These are phyloP conservation scores for Sebastes matsubarae DNA, from an alignment of 2,797 vertebrate genomes.

Conservation along the genomic window DNA sequence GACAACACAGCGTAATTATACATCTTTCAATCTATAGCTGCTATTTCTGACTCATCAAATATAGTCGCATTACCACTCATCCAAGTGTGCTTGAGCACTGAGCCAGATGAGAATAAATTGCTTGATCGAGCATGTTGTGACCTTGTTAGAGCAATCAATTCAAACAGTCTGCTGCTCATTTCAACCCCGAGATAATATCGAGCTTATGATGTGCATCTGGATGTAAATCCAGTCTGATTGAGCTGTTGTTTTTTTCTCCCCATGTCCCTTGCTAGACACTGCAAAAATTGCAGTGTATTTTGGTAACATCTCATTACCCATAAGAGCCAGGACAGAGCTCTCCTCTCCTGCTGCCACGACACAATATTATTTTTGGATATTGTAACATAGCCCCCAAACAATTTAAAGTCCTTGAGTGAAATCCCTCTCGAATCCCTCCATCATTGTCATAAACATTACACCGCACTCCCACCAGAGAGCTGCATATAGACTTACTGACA, in stretches of 20 bases:
- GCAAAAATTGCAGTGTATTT: constrained; percentile 30
- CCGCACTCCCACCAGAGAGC: background rate
- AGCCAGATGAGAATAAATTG: constrained; percentile 63
- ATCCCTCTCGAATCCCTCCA: constrained; percentile 38
- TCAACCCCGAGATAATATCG: constrained; percentile 31
- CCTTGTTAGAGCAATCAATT: constrained; percentile 65
- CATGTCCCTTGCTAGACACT: constrained; percentile 10
- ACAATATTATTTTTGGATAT: constrained; percentile 37
- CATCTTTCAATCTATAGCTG: constrained; percentile 22
- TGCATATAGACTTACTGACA: constrained; percentile 89
- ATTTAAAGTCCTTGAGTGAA: constrained; percentile 25
- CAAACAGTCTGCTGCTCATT: constrained; percentile 47
- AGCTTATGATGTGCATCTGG: constrained; percentile 34
- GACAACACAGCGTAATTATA: background rate
- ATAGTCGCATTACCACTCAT: constrained; percentile 29
- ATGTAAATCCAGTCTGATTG: constrained; percentile 45
- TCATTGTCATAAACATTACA: constrained; percentile 26
- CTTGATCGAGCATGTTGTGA: constrained; percentile 62
- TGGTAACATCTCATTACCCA: constrained; percentile 53
- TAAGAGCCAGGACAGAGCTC: constrained; percentile 22
- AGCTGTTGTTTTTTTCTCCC: constrained; percentile 4
- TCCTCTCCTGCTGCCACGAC: constrained; percentile 21
- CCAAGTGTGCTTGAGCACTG: constrained; percentile 19
- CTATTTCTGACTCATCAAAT: constrained; percentile 47
- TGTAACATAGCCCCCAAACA: constrained; percentile 31